Evolutionary conservation across 2,113 vertebrate genomes (phyloP).

Genomic region (Istiophorus platypterus): DNA sequence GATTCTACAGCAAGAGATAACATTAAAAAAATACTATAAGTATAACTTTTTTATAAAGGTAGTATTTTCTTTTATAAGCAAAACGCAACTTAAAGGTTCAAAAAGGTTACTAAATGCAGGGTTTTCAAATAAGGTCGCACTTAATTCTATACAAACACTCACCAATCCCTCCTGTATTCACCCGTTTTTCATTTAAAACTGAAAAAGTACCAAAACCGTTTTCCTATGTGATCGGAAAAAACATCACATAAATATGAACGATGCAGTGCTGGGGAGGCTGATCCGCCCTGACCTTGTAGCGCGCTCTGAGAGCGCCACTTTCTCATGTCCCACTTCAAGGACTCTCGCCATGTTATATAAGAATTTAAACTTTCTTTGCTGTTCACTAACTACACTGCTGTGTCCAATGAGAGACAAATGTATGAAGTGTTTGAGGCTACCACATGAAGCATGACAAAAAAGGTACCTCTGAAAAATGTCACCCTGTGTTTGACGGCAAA

Average conservation of each 20-base stretch:
- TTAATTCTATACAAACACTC: neutral
- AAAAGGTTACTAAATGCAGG: neutral
- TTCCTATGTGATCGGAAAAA: neutral
- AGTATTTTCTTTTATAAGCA: neutral
- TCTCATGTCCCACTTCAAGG: constrained; percentile 34
- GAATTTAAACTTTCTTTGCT: neutral
- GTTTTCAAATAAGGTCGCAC: neutral
- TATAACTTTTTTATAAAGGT: too few species aligned
- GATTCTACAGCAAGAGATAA: too few species aligned
- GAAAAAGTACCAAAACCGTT: neutral
- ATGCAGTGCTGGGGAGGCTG: neutral
- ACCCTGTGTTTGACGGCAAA: neutral
- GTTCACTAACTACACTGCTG: constrained; percentile 20
- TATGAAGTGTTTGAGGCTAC: neutral
- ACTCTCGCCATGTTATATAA: constrained; percentile 42
- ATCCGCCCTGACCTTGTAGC: constrained; percentile 5
- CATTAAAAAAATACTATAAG: too few species aligned
- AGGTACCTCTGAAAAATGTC: neutral
- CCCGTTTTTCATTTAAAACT: neutral
- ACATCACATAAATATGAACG: constrained; percentile 26
- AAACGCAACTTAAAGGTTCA: neutral
- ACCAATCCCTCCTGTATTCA: too few species aligned
- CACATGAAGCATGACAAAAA: neutral
- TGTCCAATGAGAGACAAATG: neutral
- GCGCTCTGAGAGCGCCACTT: constrained; percentile 27